A percentile compares a stretch with the other conserved stretches of the same genome.
Conservation (phyloP, 2,888 invertebrate species). For the Pristionchus japonicus region DNA sequence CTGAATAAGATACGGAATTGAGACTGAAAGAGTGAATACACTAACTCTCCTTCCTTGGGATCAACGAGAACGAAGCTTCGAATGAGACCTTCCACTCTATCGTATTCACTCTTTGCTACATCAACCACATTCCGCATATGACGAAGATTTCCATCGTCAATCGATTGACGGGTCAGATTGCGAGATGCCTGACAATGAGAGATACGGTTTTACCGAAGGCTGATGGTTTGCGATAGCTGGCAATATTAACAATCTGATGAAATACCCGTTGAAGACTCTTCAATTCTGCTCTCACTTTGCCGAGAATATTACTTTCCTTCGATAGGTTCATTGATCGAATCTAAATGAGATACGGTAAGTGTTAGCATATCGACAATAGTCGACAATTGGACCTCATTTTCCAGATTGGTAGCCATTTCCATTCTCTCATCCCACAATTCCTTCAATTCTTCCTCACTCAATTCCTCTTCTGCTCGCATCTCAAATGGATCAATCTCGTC, state of each 20-base stretch:
- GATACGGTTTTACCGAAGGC: not conserved
- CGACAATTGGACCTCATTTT: not conserved
- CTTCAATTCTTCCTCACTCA: constrained; percentile 18
- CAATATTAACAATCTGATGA: not conserved
- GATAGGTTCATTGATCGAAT: constrained; percentile 14
- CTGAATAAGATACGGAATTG: not conserved
- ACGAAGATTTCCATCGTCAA: constrained; percentile 46
- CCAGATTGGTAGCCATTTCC: not conserved
- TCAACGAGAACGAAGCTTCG: constrained; percentile 36
- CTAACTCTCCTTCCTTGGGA: constrained; percentile 25
- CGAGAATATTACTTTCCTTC: constrained; percentile 39
- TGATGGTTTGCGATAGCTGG: not conserved
- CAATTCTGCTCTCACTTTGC: constrained; percentile 28
- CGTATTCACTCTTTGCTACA: constrained; percentile 23
- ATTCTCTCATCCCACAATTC: constrained; percentile 24
- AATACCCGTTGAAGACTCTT: constrained; percentile 34
- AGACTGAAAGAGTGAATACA: not conserved
- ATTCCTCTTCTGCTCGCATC: not conserved
- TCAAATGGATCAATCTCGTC: not conserved
- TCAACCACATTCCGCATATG: constrained; percentile 36
- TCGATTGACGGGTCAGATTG: constrained; percentile 1
- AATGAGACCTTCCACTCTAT: not conserved
- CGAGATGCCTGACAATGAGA: constrained; percentile 24
- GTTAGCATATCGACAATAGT: too few species aligned
- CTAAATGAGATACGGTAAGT: constrained; percentile 11